A percentile compares a stretch with the other conserved stretches of the same genome.
These are phyloP conservation scores for Sardina pilchardus DNA, from an alignment of 2,113 vertebrate genomes.

Conservation along the genomic window DNA sequence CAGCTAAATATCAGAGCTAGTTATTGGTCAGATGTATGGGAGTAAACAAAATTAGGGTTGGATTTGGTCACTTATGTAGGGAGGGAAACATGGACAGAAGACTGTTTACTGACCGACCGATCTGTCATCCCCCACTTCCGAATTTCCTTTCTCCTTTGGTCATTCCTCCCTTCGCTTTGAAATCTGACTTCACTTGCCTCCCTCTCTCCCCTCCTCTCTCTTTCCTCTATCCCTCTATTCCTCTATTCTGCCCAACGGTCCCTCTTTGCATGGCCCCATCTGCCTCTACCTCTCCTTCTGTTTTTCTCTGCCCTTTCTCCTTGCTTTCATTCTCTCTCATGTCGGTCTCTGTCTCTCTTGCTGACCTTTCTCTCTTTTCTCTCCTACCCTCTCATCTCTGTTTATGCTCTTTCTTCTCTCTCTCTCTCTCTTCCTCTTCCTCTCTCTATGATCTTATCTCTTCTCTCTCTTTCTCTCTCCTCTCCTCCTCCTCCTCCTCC, in stretches of 20 bases:
- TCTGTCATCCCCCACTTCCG: not conserved
- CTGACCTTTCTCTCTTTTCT: not conserved
- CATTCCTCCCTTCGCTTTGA: not conserved
- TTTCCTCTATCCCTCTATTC: not conserved
- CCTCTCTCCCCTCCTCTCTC: not conserved
- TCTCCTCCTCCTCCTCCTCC: conserved; percentile 34
- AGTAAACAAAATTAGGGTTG: not conserved
- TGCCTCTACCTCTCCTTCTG: not conserved
- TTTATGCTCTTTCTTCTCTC: conserved; percentile 20
- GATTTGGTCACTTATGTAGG: not conserved
- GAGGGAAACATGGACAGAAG: not conserved
- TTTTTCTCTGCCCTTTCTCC: not conserved
- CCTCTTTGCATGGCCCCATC: not conserved
- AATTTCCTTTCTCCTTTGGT: no score
- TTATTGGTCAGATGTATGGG: not conserved
- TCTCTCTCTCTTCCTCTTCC: conserved; percentile 39
- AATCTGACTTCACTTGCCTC: not conserved
- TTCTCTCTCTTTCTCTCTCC: conserved; percentile 51
- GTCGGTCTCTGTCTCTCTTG: not conserved
- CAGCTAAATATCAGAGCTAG: not conserved
- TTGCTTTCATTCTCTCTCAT: not conserved
- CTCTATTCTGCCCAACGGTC: not conserved
- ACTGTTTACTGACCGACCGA: not conserved
- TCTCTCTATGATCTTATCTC: conserved; percentile 26
- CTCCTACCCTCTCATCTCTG: not conserved